Base-by-base conservation (phyloP, 2,113 vertebrate species). In the Cryptotis parvus region DNA sequence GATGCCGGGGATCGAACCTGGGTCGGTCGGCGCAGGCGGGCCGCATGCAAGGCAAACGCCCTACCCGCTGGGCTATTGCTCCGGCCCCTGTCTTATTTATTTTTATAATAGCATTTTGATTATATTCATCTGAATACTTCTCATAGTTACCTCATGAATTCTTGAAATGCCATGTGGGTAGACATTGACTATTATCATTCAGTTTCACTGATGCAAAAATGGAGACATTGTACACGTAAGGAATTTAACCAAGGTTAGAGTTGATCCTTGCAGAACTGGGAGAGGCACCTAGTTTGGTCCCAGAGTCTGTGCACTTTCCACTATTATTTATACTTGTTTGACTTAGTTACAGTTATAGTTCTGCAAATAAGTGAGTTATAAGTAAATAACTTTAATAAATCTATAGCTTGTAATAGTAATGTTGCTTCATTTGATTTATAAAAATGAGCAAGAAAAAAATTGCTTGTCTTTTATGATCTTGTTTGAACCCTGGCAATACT, bases 401-500 rank as follows among this genome's bases (percentile, higher is more conserved):
- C 87, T 89, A 66, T 31, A 86, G 7, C 80, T 92, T 83, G 4
- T 69, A 72, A 55, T 82, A 90, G 91, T 70, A 93, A 77, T 70
- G 35, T 87, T 89, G 31, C 52, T 96, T 94, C 58, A 35, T 81
- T 75, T 81, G 94, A 87, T 96, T 93, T 93, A 74, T 84, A 93
- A 89, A 97, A 94, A 78, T 39, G 84, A 90, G 75, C 72, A 93
- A 80, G 86, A 90, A 94, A 94, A 65, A 94, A 80, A 93, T 90
- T 55, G 72, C 83, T 82, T 95, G 83, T 95, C 90, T 95, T 91
- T 95, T 93, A 84, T 82, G 94, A 75, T 94, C 93, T 89, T 11
- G 0, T 94, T 94, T 94, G 94, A 96, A 96, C 93, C 94, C 90
- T 95, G 91, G 94, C 94, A 92, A 90, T 92, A 91, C 82, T 95